Conservation (phyloP, 2,888 invertebrate genomes). For the Hypena proboscidalis region DNA sequence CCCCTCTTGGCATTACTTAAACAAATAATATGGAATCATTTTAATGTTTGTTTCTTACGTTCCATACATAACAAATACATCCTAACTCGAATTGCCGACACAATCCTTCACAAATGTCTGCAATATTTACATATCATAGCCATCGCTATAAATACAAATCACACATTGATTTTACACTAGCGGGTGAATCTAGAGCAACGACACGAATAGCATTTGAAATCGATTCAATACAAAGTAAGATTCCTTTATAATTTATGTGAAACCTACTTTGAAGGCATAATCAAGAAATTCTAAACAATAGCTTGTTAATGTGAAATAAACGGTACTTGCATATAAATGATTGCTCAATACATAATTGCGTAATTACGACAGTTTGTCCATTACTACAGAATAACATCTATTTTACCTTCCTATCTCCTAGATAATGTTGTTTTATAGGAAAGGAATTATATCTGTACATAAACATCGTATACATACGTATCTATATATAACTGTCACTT, state of each 20-base stretch:
- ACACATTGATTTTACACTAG: not conserved
- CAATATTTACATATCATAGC: not conserved
- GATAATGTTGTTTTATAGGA: too few relatives aligned
- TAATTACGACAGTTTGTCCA: constrained; percentile 3
- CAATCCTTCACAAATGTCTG: not conserved
- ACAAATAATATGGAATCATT: constrained; percentile 68
- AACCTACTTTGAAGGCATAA: not conserved
- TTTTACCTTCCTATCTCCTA: not conserved
- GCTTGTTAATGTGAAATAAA: not conserved
- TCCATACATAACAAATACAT: constrained; percentile 3
- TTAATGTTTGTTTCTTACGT: constrained; percentile 36
- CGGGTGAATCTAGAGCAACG: constrained; percentile 1
- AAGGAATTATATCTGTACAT: too few relatives aligned
- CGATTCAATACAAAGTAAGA: not conserved
- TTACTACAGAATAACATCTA: too few relatives aligned
- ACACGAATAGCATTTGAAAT: constrained; percentile 2
- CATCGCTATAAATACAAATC: not conserved
- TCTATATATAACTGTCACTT: too few relatives aligned
- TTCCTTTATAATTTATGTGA: not conserved
- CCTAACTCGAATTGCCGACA: constrained; percentile 5
- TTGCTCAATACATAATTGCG: constrained; percentile 15
- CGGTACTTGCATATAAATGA: constrained; percentile 1
- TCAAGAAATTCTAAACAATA: constrained; percentile 1
- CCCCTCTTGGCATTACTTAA: constrained; percentile 80
- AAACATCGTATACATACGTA: too few relatives aligned